phyloP scores from a whole-genome alignment of 2,888 invertebrate species.

The Caradrina kadenii region DNA sequence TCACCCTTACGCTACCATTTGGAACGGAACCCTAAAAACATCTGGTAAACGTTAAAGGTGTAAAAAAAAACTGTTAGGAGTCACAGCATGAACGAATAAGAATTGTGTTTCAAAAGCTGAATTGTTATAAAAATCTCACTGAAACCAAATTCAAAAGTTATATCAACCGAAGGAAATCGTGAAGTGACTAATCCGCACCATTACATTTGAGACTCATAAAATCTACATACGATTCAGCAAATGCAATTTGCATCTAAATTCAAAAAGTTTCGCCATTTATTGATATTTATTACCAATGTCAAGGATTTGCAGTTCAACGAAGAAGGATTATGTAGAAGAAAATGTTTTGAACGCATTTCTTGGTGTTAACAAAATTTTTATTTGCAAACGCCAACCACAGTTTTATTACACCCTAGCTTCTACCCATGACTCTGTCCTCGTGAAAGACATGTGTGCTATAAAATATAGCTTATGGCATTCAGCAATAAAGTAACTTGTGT shows the following conservation, averaged over 20 bases:
- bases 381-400: not conserved
- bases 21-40: no score
- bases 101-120: not conserved
- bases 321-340: not conserved
- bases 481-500: no score
- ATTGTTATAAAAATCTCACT: not conserved
- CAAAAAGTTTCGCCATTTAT: slow-evolving; percentile 37
- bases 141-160: not conserved
- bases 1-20: no score
- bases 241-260: slow-evolving; percentile 25
- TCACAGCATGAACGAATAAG: no score
- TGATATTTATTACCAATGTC: slow-evolving; percentile 31
- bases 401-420: no score
- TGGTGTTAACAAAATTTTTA: not conserved
- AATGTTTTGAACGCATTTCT: not conserved
- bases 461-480: no score
- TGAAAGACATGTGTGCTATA: no score
- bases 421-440: no score
- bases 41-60: no score
- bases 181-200: slow-evolving; percentile 22
- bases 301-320: slow-evolving; percentile 30
- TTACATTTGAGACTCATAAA: slow-evolving; percentile 26
- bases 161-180: slow-evolving; percentile 4
- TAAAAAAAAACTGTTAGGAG: no score
- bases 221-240: slow-evolving; percentile 37